phyloP scores from a whole-genome alignment of 2,888 invertebrate genomes.

The Bombylius discolor region DNA sequence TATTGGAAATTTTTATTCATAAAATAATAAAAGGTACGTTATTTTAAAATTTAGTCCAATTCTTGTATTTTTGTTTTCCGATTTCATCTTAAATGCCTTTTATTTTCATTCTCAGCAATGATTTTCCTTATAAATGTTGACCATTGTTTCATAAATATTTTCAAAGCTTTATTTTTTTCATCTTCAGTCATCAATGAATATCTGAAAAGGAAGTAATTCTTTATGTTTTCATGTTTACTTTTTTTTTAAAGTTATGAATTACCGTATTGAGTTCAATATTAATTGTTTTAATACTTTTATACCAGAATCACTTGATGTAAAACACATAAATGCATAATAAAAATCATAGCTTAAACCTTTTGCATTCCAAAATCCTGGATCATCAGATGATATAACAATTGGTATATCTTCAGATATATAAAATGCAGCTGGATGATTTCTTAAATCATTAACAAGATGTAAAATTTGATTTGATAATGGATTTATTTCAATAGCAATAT shows the following conservation, averaged over 20 bases:
- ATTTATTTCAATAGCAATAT: conserved; percentile 31
- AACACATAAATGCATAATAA: conserved; percentile 52
- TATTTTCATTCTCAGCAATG: background rate
- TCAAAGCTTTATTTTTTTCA: conserved; percentile 21
- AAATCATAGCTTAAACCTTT: conserved; percentile 50
- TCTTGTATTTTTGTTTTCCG: too few relatives aligned
- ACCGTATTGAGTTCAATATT: conserved; percentile 47
- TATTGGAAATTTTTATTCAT: too few relatives aligned
- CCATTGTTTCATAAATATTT: conserved; percentile 24
- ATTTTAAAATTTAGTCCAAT: too few relatives aligned
- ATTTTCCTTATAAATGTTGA: conserved; percentile 22
- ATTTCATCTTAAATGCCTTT: too few relatives aligned
- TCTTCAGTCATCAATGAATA: conserved; percentile 23
- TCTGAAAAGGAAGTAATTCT: conserved; percentile 4
- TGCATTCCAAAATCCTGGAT: conserved; percentile 51
- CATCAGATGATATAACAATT: conserved; percentile 49
- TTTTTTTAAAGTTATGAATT: conserved; percentile 11
- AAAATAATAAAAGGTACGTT: too few relatives aligned
- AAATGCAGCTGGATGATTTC: conserved; percentile 49
- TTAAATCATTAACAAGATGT: conserved; percentile 43
- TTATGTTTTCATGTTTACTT: background rate
- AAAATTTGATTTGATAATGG: conserved; percentile 38
- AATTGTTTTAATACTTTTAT: conserved; percentile 47
- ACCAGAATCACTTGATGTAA: conserved; percentile 45
- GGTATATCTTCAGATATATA: conserved; percentile 45